Percentiles rank a stretch among this genome's conserved stretches.
Conservation (phyloP, 2,797 vertebrate species). For the Podarcis siculus region DNA sequence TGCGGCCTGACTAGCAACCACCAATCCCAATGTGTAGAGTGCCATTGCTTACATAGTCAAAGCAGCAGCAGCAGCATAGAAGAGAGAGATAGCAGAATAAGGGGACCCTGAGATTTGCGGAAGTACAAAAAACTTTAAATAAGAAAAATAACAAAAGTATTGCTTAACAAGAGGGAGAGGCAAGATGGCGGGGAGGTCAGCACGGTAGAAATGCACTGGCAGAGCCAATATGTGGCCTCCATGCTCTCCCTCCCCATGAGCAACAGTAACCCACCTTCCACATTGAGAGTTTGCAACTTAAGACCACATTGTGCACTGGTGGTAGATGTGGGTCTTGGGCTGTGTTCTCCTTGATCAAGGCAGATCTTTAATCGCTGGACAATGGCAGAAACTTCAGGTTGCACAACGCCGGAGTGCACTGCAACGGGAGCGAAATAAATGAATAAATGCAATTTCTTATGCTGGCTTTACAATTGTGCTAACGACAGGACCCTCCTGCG, state of each 20-base stretch:
- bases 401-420: background rate
- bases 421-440: background rate
- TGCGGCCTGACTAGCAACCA: background rate
- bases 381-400: background rate
- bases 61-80: background rate
- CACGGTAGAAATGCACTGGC: too few species aligned
- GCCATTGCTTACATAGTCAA: background rate
- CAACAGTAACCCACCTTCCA: too few species aligned
- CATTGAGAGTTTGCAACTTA: background rate
- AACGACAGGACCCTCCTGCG: background rate
- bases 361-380: background rate
- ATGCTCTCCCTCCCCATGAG: too few species aligned
- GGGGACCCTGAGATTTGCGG: background rate
- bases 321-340: background rate
- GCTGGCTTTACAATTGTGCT: slow-evolving; percentile 27
- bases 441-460: background rate
- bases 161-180: background rate
- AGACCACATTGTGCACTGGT: background rate
- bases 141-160: too few species aligned
- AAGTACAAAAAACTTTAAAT: background rate
- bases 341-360: background rate
- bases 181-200: background rate
- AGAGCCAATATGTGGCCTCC: too few species aligned
- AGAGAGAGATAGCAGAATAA: background rate
- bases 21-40: background rate